phyloP scores from a whole-genome alignment of 2,888 invertebrate genomes.

The Eristalis arbustorum region DNA sequence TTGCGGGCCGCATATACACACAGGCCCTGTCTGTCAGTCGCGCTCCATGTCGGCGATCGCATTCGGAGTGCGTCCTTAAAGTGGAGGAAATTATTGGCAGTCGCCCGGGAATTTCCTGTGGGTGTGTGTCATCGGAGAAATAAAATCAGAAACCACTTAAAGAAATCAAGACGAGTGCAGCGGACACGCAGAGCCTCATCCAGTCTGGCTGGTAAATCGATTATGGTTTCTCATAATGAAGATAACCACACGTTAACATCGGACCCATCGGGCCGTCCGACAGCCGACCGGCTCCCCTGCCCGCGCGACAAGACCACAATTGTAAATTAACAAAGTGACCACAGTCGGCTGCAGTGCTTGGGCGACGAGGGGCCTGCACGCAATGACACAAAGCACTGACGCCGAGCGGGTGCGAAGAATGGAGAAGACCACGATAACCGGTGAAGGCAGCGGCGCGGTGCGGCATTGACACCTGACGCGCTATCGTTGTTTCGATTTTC shows the following conservation, averaged over 20 bases:
- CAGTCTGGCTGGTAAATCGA: conserved; percentile 52
- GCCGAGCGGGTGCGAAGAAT: not conserved
- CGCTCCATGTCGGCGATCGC: not conserved
- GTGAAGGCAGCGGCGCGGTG: not conserved
- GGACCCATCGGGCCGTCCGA: not conserved
- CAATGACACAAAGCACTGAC: conserved; percentile 12
- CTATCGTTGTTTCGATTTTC: conserved; percentile 5
- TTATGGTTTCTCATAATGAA: conserved; percentile 56
- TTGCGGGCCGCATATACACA: conserved; percentile 36
- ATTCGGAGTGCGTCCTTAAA: conserved; percentile 43
- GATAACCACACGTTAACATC: conserved; percentile 57
- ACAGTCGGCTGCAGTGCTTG: conserved; percentile 13
- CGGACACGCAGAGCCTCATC: not conserved
- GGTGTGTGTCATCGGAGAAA: conserved; percentile 60
- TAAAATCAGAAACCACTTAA: not conserved
- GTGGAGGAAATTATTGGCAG: conserved; percentile 34
- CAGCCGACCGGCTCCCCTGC: not conserved
- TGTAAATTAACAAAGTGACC: conserved; percentile 67
- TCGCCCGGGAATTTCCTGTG: conserved; percentile 46
- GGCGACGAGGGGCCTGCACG: no score
- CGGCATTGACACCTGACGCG: conserved; percentile 33
- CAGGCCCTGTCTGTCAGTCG: not conserved
- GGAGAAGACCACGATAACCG: not conserved
- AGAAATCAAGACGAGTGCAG: not conserved
- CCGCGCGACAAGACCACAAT: conserved; percentile 46